Evolutionary conservation across 2,797 vertebrate species (phyloP).

Genomic region (Periophthalmus magnuspinnatus): DNA sequence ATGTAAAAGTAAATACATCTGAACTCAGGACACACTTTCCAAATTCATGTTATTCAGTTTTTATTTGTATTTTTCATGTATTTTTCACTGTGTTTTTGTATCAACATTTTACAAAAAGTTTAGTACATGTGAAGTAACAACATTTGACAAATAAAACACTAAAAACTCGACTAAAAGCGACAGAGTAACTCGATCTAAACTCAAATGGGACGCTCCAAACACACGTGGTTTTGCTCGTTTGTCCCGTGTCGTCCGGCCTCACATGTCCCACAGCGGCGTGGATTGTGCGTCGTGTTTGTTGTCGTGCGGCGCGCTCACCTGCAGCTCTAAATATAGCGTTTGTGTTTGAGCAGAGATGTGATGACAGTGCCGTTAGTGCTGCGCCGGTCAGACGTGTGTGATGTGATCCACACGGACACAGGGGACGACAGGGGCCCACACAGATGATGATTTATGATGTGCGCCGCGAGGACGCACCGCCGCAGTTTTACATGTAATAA

Average conservation of each 20-base stretch:
- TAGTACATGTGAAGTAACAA: no score
- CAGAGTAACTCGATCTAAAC: no score
- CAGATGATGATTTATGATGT: neutral
- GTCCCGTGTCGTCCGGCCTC: neutral
- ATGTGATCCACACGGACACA: conserved; percentile 61
- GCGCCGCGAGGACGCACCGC: no score
- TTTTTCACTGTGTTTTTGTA: no score
- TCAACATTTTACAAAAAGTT: no score
- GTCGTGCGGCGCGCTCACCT: conserved; percentile 1
- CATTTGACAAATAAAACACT: no score
- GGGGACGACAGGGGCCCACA: conserved; percentile 56
- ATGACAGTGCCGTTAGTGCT: conserved; percentile 7
- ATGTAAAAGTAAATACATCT: no score
- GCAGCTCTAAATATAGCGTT: neutral
- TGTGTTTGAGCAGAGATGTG: conserved; percentile 3
- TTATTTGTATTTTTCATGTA: no score
- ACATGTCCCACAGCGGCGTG: neutral
- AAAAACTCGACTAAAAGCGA: no score
- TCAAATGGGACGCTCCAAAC: neutral
- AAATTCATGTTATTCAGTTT: no score
- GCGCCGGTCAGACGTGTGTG: conserved; percentile 18
- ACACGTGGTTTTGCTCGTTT: neutral
- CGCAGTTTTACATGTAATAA: neutral
- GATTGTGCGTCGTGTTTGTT: neutral
- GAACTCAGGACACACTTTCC: no score